phyloP scores from a whole-genome alignment of 2,113 vertebrate species.

The Sinocyclocheilus grahami region DNA sequence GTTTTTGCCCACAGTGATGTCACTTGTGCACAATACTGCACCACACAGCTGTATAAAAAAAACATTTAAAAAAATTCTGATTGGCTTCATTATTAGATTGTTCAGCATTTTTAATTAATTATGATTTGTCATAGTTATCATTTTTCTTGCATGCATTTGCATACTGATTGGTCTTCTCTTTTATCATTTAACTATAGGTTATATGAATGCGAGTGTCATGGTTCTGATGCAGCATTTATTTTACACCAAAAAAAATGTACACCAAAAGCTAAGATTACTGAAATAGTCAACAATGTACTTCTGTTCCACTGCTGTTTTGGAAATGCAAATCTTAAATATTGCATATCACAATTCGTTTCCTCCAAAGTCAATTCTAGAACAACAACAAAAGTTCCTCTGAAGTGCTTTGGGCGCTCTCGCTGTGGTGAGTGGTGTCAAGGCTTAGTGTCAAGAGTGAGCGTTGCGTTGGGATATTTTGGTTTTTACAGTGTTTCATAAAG shows the following conservation, averaged over 20 bases:
- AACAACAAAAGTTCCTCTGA: background rate
- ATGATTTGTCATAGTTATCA: too few relatives aligned
- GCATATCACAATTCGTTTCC: background rate
- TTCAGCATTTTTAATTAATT: too few relatives aligned
- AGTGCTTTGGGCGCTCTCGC: background rate
- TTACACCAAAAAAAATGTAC: too few relatives aligned
- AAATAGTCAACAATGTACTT: background rate
- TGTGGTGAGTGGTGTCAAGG: background rate
- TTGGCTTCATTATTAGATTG: too few relatives aligned
- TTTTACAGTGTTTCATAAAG: slow-evolving; percentile 15
- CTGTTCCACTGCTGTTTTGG: background rate
- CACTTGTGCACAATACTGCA: background rate
- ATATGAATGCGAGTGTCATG: too few relatives aligned
- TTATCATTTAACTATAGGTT: too few relatives aligned
- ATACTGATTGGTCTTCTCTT: too few relatives aligned
- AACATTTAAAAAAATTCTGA: too few relatives aligned
- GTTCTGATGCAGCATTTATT: too few relatives aligned
- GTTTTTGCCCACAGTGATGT: too few relatives aligned
- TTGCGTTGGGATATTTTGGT: background rate
- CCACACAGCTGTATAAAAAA: background rate
- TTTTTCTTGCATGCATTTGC: too few relatives aligned
- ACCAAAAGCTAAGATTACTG: background rate
- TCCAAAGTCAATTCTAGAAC: background rate
- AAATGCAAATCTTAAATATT: background rate
- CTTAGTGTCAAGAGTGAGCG: background rate